Percentiles rank a stretch among this genome's conserved stretches.
phyloP scores from a whole-genome alignment of 2,113 vertebrate species.

The Dasyprocta punctata region DNA sequence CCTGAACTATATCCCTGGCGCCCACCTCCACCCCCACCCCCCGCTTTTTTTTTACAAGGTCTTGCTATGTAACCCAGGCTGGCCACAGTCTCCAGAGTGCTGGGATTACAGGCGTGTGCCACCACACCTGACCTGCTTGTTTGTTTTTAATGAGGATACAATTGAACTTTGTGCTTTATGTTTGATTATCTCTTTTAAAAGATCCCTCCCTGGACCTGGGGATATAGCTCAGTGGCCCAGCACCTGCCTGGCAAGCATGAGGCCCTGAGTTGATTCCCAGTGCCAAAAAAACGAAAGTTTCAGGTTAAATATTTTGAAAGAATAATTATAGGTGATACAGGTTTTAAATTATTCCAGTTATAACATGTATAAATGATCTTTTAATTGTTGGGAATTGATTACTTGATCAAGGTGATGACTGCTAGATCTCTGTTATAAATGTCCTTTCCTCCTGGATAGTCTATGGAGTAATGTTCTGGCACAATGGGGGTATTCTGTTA shows the following conservation, averaged over 20 bases:
- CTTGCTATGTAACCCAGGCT: background rate
- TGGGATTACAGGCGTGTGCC: background rate
- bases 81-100: background rate
- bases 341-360: background rate
- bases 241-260: too few relatives aligned
- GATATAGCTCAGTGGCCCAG: too few relatives aligned
- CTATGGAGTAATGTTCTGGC: background rate
- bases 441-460: background rate
- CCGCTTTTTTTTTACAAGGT: background rate
- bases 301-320: constrained; percentile 5
- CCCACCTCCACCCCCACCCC: too few relatives aligned
- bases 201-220: too few relatives aligned
- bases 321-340: constrained; percentile 9
- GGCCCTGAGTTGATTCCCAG: too few relatives aligned
- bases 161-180: background rate
- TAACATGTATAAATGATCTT: background rate
- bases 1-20: too few relatives aligned
- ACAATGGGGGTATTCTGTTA: background rate
- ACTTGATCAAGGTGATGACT: background rate
- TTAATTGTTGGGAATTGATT: background rate
- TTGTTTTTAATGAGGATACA: background rate
- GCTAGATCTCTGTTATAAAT: background rate
- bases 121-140: background rate
- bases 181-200: background rate
- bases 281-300: background rate